A percentile compares a stretch with the other conserved stretches of the same genome.
Conservation (phyloP, 2,888 invertebrate genomes). For the Aleiodes testaceus region DNA sequence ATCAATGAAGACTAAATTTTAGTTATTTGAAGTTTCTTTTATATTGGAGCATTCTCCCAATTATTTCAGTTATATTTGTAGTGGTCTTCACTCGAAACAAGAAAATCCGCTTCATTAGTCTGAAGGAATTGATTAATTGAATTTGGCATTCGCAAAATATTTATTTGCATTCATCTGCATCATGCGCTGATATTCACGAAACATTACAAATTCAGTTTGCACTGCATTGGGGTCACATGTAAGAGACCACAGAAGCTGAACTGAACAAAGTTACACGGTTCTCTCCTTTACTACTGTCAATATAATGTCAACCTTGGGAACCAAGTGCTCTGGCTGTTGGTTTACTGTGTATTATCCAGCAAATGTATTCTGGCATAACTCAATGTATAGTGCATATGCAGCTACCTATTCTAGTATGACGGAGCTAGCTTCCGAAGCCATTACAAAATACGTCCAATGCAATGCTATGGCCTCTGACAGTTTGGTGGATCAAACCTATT, state of each 20-base stretch:
- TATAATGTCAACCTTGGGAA: conserved; percentile 55
- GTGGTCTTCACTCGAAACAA: too few relatives aligned
- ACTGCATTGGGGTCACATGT: conserved; percentile 47
- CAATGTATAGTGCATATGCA: conserved; percentile 33
- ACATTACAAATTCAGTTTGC: conserved; percentile 60
- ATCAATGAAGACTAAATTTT: background rate
- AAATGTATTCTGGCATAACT: conserved; percentile 26
- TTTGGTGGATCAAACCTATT: conserved; percentile 35
- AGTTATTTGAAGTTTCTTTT: background rate
- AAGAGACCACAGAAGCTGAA: conserved; percentile 42
- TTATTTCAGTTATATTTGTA: too few relatives aligned
- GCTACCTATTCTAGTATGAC: conserved; percentile 32
- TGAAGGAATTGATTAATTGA: too few relatives aligned
- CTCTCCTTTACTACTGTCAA: conserved; percentile 56
- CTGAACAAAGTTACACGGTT: conserved; percentile 55
- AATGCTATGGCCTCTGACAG: conserved; percentile 2
- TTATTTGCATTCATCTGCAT: too few relatives aligned
- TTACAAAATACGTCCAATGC: conserved; percentile 38
- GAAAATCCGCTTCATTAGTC: too few relatives aligned
- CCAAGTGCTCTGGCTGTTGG: conserved; percentile 49
- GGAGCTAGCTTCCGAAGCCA: conserved; percentile 34
- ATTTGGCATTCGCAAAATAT: too few relatives aligned
- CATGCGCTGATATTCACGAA: conserved; percentile 47
- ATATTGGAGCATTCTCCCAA: background rate
- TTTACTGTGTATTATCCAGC: conserved; percentile 41